Evolutionary conservation across 2,113 vertebrate species (phyloP).

Genomic region (Coryphaenoides rupestris): DNA sequence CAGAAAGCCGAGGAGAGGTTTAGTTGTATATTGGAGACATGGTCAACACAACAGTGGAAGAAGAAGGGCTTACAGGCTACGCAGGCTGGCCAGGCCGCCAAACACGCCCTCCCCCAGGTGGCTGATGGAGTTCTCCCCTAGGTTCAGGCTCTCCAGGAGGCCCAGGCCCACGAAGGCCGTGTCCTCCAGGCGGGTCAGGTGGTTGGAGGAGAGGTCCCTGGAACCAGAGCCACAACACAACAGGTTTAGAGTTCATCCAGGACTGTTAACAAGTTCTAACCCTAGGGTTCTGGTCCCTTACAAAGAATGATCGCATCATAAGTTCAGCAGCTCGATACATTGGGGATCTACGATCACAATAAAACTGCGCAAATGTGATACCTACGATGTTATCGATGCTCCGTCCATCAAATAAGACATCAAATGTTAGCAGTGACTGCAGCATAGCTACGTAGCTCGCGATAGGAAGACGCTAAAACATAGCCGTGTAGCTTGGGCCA

Average conservation of each 20-base stretch:
- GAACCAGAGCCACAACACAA: slow-evolving; percentile 6
- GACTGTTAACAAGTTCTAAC: too few relatives aligned
- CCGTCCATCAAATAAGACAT: too few relatives aligned
- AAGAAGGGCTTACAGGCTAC: slow-evolving; percentile 79
- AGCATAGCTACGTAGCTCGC: too few relatives aligned
- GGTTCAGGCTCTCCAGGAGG: slow-evolving; percentile 84
- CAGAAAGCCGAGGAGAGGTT: not conserved
- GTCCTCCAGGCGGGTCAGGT: slow-evolving; percentile 90
- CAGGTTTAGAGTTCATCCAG: not conserved
- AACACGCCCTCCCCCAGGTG: slow-evolving; percentile 94
- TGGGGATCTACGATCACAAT: too few relatives aligned
- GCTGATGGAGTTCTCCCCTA: slow-evolving; percentile 89
- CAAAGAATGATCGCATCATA: too few relatives aligned
- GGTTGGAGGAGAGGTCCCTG: slow-evolving; percentile 92
- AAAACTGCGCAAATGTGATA: too few relatives aligned
- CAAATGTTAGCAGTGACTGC: too few relatives aligned
- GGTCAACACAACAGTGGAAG: not conserved
- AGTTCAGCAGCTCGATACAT: too few relatives aligned
- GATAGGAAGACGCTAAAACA: too few relatives aligned
- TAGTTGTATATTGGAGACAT: not conserved
- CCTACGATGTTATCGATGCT: too few relatives aligned
- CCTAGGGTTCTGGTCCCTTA: too few relatives aligned
- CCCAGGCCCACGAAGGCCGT: slow-evolving; percentile 86
- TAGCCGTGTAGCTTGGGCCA: too few relatives aligned
- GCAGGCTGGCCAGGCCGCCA: slow-evolving; percentile 81